phyloP scores from a whole-genome alignment of 2,797 vertebrate species.

The Loriculus beryllinus region DNA sequence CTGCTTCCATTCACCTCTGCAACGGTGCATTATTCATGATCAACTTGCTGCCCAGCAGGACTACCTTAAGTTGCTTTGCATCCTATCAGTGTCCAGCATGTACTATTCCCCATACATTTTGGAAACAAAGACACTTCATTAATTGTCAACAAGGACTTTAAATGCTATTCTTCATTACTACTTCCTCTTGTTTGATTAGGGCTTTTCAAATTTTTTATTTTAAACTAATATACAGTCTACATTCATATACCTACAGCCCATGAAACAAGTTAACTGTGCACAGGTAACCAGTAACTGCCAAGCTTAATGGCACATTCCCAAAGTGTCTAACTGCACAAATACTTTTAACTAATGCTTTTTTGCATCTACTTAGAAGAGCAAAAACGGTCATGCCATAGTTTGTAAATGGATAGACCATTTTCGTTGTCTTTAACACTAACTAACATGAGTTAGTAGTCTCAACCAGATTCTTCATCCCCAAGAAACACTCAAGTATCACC shows the following conservation, averaged over 20 bases:
- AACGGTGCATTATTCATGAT: neutral
- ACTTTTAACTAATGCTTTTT: neutral
- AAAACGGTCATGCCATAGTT: neutral
- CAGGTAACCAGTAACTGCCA: neutral
- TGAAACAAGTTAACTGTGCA: neutral
- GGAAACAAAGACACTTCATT: neutral
- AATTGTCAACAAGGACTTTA: neutral
- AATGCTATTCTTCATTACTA: neutral
- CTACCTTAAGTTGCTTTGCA: neutral
- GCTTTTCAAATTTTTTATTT: neutral
- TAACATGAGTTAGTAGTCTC: neutral
- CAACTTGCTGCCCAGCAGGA: neutral
- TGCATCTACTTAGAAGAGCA: neutral
- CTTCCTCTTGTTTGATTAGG: neutral
- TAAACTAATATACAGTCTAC: neutral
- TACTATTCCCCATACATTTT: neutral
- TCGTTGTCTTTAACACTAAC: neutral
- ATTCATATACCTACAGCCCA: rapidly evolving
- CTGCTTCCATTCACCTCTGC: neutral
- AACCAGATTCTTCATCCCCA: neutral
- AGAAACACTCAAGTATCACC: neutral
- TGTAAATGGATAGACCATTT: rapidly evolving
- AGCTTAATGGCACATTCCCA: neutral
- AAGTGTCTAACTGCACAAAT: neutral
- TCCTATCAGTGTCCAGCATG: neutral